Conservation (phyloP, 2,113 vertebrate genomes). For the Dipodomys merriami region DNA sequence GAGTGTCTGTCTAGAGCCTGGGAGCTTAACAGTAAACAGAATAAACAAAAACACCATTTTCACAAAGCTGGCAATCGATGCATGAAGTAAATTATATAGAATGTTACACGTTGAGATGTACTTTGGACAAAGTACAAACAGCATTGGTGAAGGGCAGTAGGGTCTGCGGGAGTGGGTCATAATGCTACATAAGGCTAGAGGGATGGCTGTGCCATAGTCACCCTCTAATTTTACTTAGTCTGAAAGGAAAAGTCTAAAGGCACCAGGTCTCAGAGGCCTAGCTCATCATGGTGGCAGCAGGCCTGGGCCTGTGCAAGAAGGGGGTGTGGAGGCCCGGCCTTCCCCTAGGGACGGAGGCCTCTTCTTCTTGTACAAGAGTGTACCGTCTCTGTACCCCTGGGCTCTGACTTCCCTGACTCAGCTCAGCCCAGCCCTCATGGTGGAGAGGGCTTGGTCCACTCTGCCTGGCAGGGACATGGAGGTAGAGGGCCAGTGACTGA, state of each 20-base stretch:
- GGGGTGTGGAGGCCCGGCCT: not conserved
- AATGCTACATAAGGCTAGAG: not conserved
- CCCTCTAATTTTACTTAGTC: not conserved
- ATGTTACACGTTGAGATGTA: not conserved
- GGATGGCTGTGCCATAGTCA: not conserved
- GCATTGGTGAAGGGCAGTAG: not conserved
- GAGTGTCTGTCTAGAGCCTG: not conserved
- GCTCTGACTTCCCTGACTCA: not conserved
- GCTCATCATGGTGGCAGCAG: not conserved
- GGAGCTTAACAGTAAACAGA: constrained; percentile 12
- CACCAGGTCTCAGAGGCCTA: no score
- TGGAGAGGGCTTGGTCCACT: not conserved
- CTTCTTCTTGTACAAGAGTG: not conserved
- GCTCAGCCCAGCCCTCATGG: constrained; percentile 28
- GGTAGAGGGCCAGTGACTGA: constrained; percentile 30
- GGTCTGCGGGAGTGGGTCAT: not conserved
- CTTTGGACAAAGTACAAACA: constrained; percentile 8
- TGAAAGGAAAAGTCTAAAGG: constrained; percentile 21
- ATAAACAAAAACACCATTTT: not conserved
- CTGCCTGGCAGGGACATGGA: not conserved
- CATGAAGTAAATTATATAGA: constrained; percentile 19
- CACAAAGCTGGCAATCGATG: constrained; percentile 3
- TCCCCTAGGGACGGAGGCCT: not conserved
- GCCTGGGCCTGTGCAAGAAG: constrained; percentile 38
- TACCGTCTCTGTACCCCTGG: not conserved